Base-by-base conservation (phyloP, 2,888 invertebrate species). In the Thecocarcelia acutangulata region DNA sequence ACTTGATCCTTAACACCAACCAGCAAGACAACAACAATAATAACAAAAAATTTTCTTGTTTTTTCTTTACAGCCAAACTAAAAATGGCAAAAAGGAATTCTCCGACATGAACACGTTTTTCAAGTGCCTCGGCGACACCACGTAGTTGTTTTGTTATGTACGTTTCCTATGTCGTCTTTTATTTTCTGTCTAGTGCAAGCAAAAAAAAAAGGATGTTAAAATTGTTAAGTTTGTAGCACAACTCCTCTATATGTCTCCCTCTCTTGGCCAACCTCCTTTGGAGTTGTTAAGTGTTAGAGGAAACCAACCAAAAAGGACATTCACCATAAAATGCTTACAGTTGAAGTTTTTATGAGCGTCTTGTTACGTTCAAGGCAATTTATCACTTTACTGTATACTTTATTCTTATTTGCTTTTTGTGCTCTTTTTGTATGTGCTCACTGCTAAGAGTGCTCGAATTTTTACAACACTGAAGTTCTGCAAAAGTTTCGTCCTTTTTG, bases 281-380 rank as follows among this genome's bases (percentile, higher is more conserved):
- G 54, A 28, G n/a, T 52, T 50, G 33, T 24, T 15, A 24, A 58
- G 50, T 37, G 56, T n/a, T 13, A 17, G 9, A 19, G 40, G 17
- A 37, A 46, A 61, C 46, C 40, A 63, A 48, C 48, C 33, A 59
- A 61, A 75, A 80, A 83, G 79, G 83, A 83, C 83, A 81, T 80
- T 54, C 84, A 80, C 78, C 83, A 79, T 69, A 72, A 84, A 85
- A 75, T 82, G 63, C 73, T 74, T 66, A 52, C 61, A 58, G 73
- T 83, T 84, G 84, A 84, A 84, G 84, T 84, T 86, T 86, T 86
- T 86, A 86, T 86, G 86, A 84, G 84, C 84, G 85, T 84, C 86
- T 85, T 84, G 85, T 84, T 83, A 83, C 84, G 82, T 83, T 84
- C 84, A 84, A 76, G 78, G 82, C 84, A 86, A 86, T 86, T 86